A percentile compares a stretch with the other conserved stretches of the same genome.
Conservation (phyloP, 92 coral and sea anemone species). For the Porites rus region DNA sequence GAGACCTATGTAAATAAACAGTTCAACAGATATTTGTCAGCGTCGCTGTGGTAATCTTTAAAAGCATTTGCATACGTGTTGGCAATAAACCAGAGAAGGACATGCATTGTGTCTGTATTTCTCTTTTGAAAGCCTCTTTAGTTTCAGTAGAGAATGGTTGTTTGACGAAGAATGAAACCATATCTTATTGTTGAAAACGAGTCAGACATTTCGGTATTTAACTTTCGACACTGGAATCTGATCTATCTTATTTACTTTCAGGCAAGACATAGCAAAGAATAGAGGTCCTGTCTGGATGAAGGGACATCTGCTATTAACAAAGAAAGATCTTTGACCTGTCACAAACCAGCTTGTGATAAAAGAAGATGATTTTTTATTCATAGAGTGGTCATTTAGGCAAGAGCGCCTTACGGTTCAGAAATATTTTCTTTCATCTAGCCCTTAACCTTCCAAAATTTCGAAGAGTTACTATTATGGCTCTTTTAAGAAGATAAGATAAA, state of each 20-base stretch:
- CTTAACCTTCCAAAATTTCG: too few species aligned
- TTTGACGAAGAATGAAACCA: too few species aligned
- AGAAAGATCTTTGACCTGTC: background rate
- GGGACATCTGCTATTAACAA: background rate
- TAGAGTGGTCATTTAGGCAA: background rate
- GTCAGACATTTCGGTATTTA: conserved; percentile 2
- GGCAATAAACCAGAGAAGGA: background rate
- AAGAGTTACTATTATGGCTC: too few species aligned
- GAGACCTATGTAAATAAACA: background rate
- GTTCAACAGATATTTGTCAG: background rate
- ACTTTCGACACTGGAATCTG: background rate
- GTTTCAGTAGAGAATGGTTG: background rate
- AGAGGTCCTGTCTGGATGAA: background rate
- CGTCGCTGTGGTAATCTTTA: background rate
- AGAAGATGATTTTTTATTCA: background rate
- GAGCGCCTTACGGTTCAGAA: background rate
- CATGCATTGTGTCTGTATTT: background rate
- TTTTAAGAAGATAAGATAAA: too few species aligned
- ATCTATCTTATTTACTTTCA: conserved; percentile 19
- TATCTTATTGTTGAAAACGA: background rate
- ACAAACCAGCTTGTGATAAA: background rate
- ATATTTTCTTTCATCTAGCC: too few species aligned
- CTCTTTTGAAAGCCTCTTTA: background rate
- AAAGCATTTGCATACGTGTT: background rate
- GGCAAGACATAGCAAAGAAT: conserved; percentile 5